Evolutionary conservation across 2,113 vertebrate species (phyloP), one percentile per base, ranked within the genome.

Genomic region (Nannobrachium achirus): DNA sequence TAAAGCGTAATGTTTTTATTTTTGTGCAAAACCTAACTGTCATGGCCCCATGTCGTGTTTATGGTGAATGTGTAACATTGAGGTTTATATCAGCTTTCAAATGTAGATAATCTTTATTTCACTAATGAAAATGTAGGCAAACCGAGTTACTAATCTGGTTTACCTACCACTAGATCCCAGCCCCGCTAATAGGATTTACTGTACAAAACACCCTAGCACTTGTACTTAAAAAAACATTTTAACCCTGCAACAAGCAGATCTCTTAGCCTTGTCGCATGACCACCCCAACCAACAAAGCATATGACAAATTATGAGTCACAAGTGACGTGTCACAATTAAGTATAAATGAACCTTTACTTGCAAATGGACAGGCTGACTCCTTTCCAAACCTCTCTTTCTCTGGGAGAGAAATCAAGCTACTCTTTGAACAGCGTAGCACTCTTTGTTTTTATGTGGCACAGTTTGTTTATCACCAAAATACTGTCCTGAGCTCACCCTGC

Each of bases 61-160:
- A 25, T 50, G 42, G 50, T 58, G 66, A 67, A 57, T 40, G 15
- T 7, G 52, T 0, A 78, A 56, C 64, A 66, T 14, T n/a, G 66
- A 60, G 10, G 7, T 42, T 48, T 61, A 50, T 50, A 63, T 69
- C 68, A 63, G 62, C 55, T 63, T 63, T n/a, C 20, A 52, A 48
- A 57, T 1, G 1, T 25, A 25, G 8, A 14, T 11, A n/a, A n/a
- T n/a, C n/a, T n/a, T n/a, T n/a, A 18, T 63, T 61, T 13, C 49
- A 19, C 20, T 56, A 45, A 45, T n/a, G 67, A 33, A 25, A 69
- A n/a, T 55, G 69, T 63, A 58, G 55, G 68, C 72, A 52, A 72
- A 18, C 63, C 25, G 18, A 53, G 25, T 33, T 33, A n/a, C n/a
- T n/a, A 33, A 33, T 33, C 25, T 33, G 25, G 25, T 33, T 33